Evolutionary conservation across 2,888 invertebrate species (phyloP).

Genomic region (Aelia acuminata): DNA sequence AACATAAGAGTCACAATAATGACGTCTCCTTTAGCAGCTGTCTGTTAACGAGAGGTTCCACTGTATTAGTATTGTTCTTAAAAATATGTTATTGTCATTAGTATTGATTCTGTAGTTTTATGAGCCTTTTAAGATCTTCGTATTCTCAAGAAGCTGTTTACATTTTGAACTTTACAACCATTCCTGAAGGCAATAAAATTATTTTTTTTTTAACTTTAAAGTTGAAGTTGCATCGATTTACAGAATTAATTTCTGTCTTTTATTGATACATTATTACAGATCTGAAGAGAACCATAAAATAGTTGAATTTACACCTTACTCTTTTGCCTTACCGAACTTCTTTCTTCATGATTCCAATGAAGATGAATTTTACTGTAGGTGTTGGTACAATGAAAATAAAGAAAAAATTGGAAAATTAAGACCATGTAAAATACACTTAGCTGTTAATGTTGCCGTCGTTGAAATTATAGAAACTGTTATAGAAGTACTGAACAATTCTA

Average conservation of each 20-base stretch:
- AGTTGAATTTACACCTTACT: slow-evolving; percentile 7
- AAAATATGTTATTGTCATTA: too few species aligned
- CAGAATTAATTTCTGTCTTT: neutral
- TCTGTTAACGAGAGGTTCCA: too few species aligned
- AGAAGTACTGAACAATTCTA: neutral
- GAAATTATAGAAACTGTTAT: slow-evolving; percentile 26
- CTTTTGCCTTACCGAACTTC: slow-evolving; percentile 27
- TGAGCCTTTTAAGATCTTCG: too few species aligned
- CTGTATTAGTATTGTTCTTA: too few species aligned
- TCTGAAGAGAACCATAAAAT: slow-evolving; percentile 37
- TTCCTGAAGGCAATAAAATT: too few species aligned
- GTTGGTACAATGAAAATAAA: slow-evolving; percentile 39
- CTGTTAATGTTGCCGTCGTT: slow-evolving; percentile 1
- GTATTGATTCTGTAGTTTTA: too few species aligned
- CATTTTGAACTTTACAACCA: too few species aligned
- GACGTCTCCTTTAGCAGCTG: too few species aligned
- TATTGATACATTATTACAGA: slow-evolving; percentile 18
- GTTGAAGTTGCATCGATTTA: neutral
- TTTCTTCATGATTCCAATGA: slow-evolving; percentile 7
- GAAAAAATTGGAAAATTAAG: slow-evolving; percentile 46
- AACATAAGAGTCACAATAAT: too few species aligned
- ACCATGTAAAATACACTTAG: slow-evolving; percentile 43
- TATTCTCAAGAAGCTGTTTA: too few species aligned
- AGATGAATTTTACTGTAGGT: neutral
- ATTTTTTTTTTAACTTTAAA: too few species aligned